Percentiles rank a stretch among this genome's conserved stretches.
phyloP scores from a whole-genome alignment of 2,113 vertebrate species.

The Asarcornis scutulata region DNA sequence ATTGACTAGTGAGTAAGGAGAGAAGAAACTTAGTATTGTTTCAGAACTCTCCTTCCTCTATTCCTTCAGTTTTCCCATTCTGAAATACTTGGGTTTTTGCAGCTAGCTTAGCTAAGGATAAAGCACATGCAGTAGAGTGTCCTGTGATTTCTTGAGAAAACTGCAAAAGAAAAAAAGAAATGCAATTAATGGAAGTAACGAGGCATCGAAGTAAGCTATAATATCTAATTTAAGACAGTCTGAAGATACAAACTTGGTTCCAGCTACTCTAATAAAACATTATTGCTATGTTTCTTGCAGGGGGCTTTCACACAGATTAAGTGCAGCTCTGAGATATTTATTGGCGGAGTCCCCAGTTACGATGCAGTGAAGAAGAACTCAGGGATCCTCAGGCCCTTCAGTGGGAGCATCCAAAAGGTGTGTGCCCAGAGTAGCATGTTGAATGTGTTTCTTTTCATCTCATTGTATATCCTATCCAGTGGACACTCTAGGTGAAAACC shows the following conservation, averaged over 20 bases:
- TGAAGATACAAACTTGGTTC: not conserved
- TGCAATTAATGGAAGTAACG: not conserved
- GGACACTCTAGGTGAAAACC: not conserved
- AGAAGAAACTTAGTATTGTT: not conserved
- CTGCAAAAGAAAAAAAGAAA: not conserved
- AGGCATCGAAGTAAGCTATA: not conserved
- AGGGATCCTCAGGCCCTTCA: conserved; percentile 84
- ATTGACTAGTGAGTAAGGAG: not conserved
- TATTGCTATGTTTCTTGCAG: conserved; percentile 65
- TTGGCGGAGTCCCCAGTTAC: conserved; percentile 90
- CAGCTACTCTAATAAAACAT: not conserved
- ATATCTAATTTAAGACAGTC: not conserved
- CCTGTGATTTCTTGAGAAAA: not conserved
- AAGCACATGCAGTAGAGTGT: not conserved
- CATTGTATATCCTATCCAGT: not conserved
- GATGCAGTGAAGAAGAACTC: conserved; percentile 88
- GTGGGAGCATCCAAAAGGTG: conserved; percentile 94
- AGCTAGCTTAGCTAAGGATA: not conserved
- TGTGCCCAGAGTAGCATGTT: not conserved
- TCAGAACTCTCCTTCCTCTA: not conserved
- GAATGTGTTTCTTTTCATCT: not conserved
- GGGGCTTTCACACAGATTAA: conserved; percentile 97
- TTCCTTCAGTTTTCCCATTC: not conserved
- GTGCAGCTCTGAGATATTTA: conserved; percentile 91
- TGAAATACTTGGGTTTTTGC: not conserved